phyloP scores from a whole-genome alignment of 1,140 invertebrate genomes.

The Hyles euphorbiae region DNA sequence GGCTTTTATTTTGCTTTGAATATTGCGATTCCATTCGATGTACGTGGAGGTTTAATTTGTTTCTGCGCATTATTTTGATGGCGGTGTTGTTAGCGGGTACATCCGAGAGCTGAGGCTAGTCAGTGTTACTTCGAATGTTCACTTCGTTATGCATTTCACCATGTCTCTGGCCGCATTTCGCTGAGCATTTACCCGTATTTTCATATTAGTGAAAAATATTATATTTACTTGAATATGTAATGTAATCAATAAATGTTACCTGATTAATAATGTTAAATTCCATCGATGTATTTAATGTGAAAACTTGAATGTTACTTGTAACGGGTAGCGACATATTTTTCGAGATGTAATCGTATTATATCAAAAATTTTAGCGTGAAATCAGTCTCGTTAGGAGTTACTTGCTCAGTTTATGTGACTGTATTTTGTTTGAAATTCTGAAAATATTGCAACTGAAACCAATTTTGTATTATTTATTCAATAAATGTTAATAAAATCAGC shows the following conservation, averaged over 20 bases:
- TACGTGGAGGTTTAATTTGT: constrained; percentile 7
- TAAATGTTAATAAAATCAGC: constrained; percentile 74
- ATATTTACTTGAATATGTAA: constrained; percentile 11
- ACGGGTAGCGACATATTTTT: constrained; percentile 52
- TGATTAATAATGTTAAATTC: constrained; percentile 27
- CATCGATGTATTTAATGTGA: constrained; percentile 41
- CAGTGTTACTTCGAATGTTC: constrained; percentile 27
- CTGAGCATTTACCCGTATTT: constrained; percentile 34
- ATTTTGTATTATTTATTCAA: constrained; percentile 75
- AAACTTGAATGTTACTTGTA: constrained; percentile 2
- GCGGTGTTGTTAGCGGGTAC: background rate
- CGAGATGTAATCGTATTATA: constrained; percentile 50
- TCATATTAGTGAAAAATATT: constrained; percentile 4
- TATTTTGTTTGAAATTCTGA: constrained; percentile 48
- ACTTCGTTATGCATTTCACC: constrained; percentile 27
- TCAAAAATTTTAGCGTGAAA: constrained; percentile 41
- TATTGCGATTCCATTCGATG: too few species aligned
- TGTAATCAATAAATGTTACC: constrained; percentile 1
- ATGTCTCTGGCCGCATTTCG: constrained; percentile 33
- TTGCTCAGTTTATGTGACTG: constrained; percentile 59
- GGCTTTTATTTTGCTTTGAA: too few species aligned
- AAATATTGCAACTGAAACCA: constrained; percentile 58
- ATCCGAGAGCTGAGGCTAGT: constrained; percentile 21
- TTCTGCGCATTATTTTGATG: background rate
- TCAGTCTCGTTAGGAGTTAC: constrained; percentile 41